Conservation (phyloP, 2,113 vertebrate genomes). For the Lampris incognitus region DNA sequence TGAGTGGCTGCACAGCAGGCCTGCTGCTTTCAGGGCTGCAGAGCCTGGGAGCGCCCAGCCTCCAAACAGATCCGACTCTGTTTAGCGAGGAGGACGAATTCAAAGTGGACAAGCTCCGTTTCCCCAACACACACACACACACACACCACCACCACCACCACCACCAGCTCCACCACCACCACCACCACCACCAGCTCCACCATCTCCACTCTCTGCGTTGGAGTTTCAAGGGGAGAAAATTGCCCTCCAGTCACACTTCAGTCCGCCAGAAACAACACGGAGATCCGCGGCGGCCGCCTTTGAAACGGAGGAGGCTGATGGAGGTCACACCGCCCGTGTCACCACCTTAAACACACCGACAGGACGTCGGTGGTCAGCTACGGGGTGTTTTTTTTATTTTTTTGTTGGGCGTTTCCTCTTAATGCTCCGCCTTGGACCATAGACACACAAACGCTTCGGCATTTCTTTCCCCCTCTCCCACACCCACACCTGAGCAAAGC, state of each 20-base stretch:
- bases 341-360: constrained; percentile 43
- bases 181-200: constrained; percentile 5
- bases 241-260: constrained; percentile 48
- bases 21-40: constrained; percentile 60
- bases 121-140: constrained; percentile 7
- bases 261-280: constrained; percentile 68
- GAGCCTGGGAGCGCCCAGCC: constrained; percentile 61
- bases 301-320: constrained; percentile 48
- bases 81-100: constrained; percentile 52
- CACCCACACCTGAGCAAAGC: too few relatives aligned
- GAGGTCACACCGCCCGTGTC: constrained; percentile 52
- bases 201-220: constrained; percentile 45
- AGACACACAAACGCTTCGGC: too few relatives aligned
- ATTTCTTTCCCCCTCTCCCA: too few relatives aligned
- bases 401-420: too few relatives aligned
- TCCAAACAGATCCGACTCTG: constrained; percentile 63
- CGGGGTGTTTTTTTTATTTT: constrained; percentile 4
- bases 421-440: too few relatives aligned
- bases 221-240: constrained; percentile 52
- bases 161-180: constrained; percentile 1
- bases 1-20: constrained; percentile 61
- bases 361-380: constrained; percentile 55
- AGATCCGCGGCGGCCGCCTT: constrained; percentile 43
- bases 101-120: constrained; percentile 54
- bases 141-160: constrained; percentile 7